A percentile compares a stretch with the other conserved stretches of the same genome.
phyloP scores from a whole-genome alignment of 2,888 invertebrate genomes.

The Amphipyra tragopoginis region DNA sequence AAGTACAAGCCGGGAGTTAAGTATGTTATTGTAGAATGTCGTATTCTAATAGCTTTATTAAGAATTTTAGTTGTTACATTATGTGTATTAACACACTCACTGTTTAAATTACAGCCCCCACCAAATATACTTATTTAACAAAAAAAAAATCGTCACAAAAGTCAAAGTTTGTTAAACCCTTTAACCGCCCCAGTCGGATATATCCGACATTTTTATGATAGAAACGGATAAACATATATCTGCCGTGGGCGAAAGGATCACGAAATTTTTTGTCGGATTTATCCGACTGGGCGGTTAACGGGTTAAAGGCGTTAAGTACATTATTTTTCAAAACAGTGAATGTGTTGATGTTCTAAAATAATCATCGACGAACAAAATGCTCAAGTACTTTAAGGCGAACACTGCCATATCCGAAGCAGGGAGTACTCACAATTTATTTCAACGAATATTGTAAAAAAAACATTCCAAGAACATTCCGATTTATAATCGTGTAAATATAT shows the following conservation, averaged over 20 bases:
- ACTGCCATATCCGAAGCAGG: conserved; percentile 82
- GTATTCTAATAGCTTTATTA: conserved; percentile 86
- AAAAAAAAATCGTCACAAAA: conserved; percentile 68
- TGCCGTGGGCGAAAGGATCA: too few species aligned
- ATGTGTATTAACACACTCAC: conserved; percentile 89
- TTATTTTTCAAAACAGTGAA: conserved; percentile 81
- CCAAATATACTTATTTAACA: conserved; percentile 77
- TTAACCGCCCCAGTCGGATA: too few species aligned
- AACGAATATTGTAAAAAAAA: conserved; percentile 59
- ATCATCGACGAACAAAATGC: conserved; percentile 83
- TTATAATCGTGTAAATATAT: conserved; percentile 78
- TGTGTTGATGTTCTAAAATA: conserved; percentile 87
- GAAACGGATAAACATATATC: too few species aligned
- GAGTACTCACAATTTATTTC: conserved; percentile 63
- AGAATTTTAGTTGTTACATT: conserved; percentile 69
- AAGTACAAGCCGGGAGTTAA: conserved; percentile 58
- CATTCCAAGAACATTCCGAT: conserved; percentile 74
- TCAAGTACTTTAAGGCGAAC: conserved; percentile 86
- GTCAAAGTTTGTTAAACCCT: conserved; percentile 50
- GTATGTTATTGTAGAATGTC: conserved; percentile 70
- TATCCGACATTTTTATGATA: too few species aligned
- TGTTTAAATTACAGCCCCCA: conserved; percentile 85
- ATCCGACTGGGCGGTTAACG: too few species aligned
- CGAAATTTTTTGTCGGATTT: too few species aligned
- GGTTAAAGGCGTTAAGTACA: conserved; percentile 57